Conservation (phyloP, 2,113 vertebrate species). For the Sterna hirundo region DNA sequence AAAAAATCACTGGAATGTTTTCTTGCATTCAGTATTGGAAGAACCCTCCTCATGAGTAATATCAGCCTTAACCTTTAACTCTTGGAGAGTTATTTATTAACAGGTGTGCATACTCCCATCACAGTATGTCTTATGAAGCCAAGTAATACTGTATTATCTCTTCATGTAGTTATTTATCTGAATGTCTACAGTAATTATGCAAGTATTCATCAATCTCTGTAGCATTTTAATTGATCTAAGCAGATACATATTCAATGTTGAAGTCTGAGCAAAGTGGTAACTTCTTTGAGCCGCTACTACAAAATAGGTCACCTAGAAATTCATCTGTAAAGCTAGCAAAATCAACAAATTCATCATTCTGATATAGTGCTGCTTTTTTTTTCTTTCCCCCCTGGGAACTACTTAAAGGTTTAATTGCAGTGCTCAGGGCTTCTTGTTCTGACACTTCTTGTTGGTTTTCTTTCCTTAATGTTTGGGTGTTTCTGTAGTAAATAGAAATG, state of each 20-base stretch:
- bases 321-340: background rate
- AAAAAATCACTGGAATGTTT: background rate
- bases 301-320: background rate
- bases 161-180: background rate
- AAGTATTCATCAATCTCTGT: background rate
- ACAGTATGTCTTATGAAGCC: background rate
- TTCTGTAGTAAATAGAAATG: background rate
- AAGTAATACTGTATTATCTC: background rate
- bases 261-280: background rate
- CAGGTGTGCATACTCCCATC: background rate
- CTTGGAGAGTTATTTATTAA: background rate
- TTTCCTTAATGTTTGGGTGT: background rate
- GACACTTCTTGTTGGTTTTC: background rate
- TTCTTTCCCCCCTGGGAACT: background rate
- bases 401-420: background rate
- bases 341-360: background rate
- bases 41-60: background rate
- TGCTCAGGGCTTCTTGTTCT: background rate
- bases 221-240: background rate
- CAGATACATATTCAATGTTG: background rate
- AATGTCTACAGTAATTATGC: background rate
- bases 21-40: background rate
- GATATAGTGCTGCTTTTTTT: background rate
- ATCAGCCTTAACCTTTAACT: background rate
- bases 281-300: background rate